Conservation (phyloP, 2,888 invertebrate species). For the Rhyacophila evoluta region DNA sequence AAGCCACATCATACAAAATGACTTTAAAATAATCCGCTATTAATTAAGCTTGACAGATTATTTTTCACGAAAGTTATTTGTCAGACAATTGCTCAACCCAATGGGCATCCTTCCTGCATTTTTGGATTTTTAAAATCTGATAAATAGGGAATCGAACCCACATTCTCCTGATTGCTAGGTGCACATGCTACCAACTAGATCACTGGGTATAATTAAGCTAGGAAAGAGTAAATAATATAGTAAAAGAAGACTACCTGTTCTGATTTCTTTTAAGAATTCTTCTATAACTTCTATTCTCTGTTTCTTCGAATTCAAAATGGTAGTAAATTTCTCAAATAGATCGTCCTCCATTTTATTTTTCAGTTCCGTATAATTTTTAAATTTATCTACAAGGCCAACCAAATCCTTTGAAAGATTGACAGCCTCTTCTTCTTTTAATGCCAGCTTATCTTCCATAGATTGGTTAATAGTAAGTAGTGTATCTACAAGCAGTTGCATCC, state of each 20-base stretch:
- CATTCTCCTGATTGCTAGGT: not conserved
- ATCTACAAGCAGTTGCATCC: constrained; percentile 40
- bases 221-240: not conserved
- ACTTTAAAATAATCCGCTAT: too few relatives aligned
- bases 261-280: constrained; percentile 40
- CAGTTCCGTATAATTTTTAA: constrained; percentile 33
- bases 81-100: too few relatives aligned
- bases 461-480: constrained; percentile 38
- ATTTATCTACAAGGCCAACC: constrained; percentile 6
- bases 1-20: too few relatives aligned
- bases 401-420: constrained; percentile 34
- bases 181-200: too few relatives aligned
- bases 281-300: constrained; percentile 35
- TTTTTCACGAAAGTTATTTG: too few relatives aligned
- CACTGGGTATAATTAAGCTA: not conserved
- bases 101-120: too few relatives aligned
- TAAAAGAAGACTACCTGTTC: constrained; percentile 20
- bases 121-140: not conserved
- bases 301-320: constrained; percentile 48
- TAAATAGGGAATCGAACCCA: not conserved
- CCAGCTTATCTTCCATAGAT: constrained; percentile 32
- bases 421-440: constrained; percentile 41
- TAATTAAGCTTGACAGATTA: too few relatives aligned
- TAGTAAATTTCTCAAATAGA: constrained; percentile 43
- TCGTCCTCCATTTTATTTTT: constrained; percentile 51